These are phyloP conservation scores for Mastacembelus armatus DNA, from an alignment of 2,797 vertebrate genomes.

Conservation along the genomic window DNA sequence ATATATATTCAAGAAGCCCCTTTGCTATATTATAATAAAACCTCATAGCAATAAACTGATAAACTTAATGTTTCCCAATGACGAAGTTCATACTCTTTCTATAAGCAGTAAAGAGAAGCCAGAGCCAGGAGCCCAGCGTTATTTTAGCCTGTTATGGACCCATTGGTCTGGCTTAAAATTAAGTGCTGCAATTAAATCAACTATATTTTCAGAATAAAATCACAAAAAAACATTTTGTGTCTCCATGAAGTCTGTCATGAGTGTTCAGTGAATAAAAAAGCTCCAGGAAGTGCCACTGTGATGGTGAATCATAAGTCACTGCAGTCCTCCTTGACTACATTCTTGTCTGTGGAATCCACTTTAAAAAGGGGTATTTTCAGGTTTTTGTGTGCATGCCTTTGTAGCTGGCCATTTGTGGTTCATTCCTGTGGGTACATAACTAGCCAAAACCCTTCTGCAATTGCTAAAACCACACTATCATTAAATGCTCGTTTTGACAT, in stretches of 20 bases:
- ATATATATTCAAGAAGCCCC: too few species aligned
- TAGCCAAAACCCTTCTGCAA: slow-evolving; percentile 31
- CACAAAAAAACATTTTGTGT: background rate
- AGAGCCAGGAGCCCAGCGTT: background rate
- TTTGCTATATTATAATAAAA: too few species aligned
- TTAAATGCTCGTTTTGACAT: slow-evolving; percentile 67
- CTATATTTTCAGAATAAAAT: background rate
- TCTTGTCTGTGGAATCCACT: slow-evolving; percentile 41
- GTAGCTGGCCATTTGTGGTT: slow-evolving; percentile 44
- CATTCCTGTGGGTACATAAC: slow-evolving; percentile 21
- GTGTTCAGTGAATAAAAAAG: slow-evolving; percentile 9
- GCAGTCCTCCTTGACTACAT: slow-evolving; percentile 19
- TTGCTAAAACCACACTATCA: slow-evolving; percentile 55
- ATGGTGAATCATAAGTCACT: slow-evolving; percentile 18
- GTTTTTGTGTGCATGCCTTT: slow-evolving; percentile 40
- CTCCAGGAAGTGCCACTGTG: slow-evolving; percentile 8
- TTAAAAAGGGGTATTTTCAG: slow-evolving; percentile 53
- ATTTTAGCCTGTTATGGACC: background rate
- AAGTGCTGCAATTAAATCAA: background rate
- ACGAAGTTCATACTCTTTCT: background rate
- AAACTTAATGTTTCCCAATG: too few species aligned
- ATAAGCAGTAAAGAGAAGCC: background rate
- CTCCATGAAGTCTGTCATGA: slow-evolving; percentile 16
- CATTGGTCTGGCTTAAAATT: background rate
- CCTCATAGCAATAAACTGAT: background rate